Base-by-base conservation (phyloP, 1,140 invertebrate species). In the Eumaeus atala region DNA sequence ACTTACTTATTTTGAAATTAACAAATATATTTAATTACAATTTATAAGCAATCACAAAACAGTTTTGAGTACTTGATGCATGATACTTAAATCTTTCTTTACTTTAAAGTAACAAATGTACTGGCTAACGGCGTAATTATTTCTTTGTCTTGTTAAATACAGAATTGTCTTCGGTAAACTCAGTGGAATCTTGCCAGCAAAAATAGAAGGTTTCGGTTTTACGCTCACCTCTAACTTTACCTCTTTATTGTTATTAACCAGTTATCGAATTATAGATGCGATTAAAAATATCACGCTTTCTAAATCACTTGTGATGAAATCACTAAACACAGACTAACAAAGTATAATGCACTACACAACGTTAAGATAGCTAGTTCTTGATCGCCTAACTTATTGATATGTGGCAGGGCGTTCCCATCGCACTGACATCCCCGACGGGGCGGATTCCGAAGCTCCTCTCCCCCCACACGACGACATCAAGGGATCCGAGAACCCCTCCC, bases 341-440 rank as follows among this genome's bases (percentile, higher is more conserved):
- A 28, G 21, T 28, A 28, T n/a, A n/a, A 50, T 17, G 44, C 2
- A 34, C 38, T 2, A 51, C 21, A 28, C 21, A 28, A 28, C 21
- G 21, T 28, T 28, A 28, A 28, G 21, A 28, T 48, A 54, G 40
- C 8, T n/a, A 52, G 63, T 64, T 79, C 82, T 84, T 82, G 82
- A 76, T 84, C 80, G 78, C 77, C 82, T 71, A 75, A 71, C 56
- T 52, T 70, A 67, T 82, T 78, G 70, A 62, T 74, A 70, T 78
- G 70, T 88, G 87, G 62, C 89, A 90, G 90, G 89, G 62, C 88
- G 88, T 59, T 89, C 88, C 48, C 87, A 89, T 52, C 88, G 88
- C 63, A 90, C 89, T 53, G 89, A 90, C 74, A 89, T 90, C 64
- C 89, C 89, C 14, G 86, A 88, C 61, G 75, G 79, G 56, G 84